Percentiles rank a stretch among this genome's conserved stretches.
These are phyloP conservation scores for Anaspis maculata DNA, from an alignment of 2,888 invertebrate genomes.

Conservation along the genomic window DNA sequence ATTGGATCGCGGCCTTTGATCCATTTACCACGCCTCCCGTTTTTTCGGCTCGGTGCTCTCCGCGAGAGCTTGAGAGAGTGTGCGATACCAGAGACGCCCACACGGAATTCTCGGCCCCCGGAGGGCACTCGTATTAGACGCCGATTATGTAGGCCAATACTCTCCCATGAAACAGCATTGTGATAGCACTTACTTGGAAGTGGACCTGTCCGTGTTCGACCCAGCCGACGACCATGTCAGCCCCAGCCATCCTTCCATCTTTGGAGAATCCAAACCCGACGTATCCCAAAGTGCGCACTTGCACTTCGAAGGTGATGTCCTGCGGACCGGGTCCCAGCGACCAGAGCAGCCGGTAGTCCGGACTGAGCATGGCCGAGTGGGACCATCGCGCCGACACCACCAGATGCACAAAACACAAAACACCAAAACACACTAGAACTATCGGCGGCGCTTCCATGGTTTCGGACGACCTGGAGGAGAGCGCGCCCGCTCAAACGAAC, in stretches of 20 bases:
- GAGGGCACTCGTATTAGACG: no score
- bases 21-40: no score
- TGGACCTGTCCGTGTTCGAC: conserved; percentile 73
- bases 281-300: conserved; percentile 77
- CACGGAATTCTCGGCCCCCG: no score
- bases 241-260: conserved; percentile 68
- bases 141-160: no score
- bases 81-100: no score
- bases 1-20: no score
- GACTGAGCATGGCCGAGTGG: conserved; percentile 48
- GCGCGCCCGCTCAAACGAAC: conserved; percentile 9
- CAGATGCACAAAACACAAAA: conserved; percentile 35
- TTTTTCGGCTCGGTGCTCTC: no score
- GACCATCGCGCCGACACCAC: conserved; percentile 37
- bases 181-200: conserved; percentile 77
- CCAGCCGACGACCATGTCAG: conserved; percentile 87
- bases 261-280: conserved; percentile 81
- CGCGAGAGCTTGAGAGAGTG: no score
- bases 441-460: conserved; percentile 21
- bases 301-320: conserved; percentile 75
- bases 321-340: conserved; percentile 59
- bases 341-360: conserved; percentile 57
- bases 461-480: no score
- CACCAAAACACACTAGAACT: conserved; percentile 27
- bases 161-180: no score